These are phyloP conservation scores for Poecilia wingei DNA, from an alignment of 2,797 vertebrate genomes.

Conservation along the genomic window DNA sequence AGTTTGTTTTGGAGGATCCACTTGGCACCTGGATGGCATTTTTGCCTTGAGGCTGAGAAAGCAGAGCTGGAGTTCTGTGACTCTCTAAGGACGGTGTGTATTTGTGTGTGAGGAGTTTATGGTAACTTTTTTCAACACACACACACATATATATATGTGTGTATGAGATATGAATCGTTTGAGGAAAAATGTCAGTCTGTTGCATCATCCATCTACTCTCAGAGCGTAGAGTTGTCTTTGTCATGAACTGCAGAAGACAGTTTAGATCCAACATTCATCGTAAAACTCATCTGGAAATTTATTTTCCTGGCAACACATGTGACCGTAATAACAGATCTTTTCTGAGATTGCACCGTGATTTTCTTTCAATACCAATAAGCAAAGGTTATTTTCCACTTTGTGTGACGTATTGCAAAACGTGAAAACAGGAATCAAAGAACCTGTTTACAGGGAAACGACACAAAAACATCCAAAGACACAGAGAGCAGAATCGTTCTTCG, in stretches of 20 bases:
- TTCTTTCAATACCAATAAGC: neutral
- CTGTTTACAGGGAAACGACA: too few species aligned
- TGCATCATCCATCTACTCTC: neutral
- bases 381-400: neutral
- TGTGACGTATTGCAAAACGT: neutral
- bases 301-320: neutral
- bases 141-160: neutral
- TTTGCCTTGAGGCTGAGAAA: slow-evolving; percentile 6
- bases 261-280: neutral
- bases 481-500: too few species aligned
- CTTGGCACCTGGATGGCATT: neutral
- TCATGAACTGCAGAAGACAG: neutral
- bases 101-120: neutral
- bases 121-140: neutral
- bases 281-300: neutral
- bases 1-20: neutral
- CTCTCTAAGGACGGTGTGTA: neutral
- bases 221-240: neutral
- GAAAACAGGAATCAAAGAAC: neutral
- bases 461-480: neutral
- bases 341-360: neutral
- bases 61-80: neutral
- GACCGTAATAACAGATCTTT: neutral
- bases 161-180: neutral
- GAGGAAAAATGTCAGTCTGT: neutral